Conservation (phyloP, 2,888 invertebrate genomes). For the Drosophila mimica region DNA sequence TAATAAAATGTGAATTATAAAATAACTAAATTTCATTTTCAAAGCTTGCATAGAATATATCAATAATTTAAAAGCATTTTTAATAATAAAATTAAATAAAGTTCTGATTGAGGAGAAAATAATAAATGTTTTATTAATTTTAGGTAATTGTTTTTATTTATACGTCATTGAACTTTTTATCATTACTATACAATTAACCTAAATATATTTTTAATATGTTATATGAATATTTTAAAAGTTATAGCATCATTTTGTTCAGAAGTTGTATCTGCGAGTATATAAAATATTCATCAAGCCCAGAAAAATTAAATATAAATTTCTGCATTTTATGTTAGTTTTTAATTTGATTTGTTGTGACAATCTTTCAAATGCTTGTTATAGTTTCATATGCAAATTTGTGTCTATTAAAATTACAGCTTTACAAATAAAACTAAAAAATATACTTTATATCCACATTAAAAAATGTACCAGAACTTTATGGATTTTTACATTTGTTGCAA, state of each 20-base stretch:
- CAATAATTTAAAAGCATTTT: too few species aligned
- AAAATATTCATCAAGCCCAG: too few species aligned
- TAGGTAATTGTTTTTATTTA: background rate
- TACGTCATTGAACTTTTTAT: background rate
- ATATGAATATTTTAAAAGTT: background rate
- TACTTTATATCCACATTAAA: conserved; percentile 13
- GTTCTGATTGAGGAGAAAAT: background rate
- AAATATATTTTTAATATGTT: background rate
- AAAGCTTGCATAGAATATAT: too few species aligned
- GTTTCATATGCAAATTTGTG: conserved; percentile 3
- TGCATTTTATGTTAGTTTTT: background rate
- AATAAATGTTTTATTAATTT: background rate
- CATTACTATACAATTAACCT: background rate
- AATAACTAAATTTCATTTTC: too few species aligned
- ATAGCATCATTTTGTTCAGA: background rate
- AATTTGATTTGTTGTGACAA: background rate
- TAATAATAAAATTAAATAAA: background rate
- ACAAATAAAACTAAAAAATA: background rate
- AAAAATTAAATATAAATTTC: background rate
- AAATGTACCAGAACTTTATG: conserved; percentile 29
- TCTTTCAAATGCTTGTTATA: background rate
- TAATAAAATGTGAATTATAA: background rate
- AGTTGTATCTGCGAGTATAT: background rate
- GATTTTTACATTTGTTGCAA: conserved; percentile 11
- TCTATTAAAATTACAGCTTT: background rate